Conservation (phyloP, 2,797 vertebrate genomes). For the Rhadinocentrus ornatus region DNA sequence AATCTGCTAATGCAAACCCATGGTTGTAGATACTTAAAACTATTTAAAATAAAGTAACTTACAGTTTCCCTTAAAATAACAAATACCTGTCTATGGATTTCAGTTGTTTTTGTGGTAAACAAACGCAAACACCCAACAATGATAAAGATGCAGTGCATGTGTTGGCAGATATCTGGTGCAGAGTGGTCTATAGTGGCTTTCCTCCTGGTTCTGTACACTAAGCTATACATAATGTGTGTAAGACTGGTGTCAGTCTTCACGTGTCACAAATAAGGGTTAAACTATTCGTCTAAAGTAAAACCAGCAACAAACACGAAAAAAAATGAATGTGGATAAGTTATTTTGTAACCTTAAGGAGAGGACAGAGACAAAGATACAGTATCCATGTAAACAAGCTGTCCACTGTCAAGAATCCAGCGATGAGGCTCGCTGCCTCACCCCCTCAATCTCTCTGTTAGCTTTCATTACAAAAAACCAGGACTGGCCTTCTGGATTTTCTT, state of each 20-base stretch:
- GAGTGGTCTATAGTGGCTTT: too few relatives aligned
- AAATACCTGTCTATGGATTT: too few relatives aligned
- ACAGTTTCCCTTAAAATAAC: too few relatives aligned
- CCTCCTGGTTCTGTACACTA: too few relatives aligned
- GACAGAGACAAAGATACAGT: conserved; percentile 44
- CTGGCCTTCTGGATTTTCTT: conserved; percentile 10
- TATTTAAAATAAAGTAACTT: too few relatives aligned
- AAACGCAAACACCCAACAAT: neutral
- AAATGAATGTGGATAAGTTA: neutral
- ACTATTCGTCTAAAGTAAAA: neutral
- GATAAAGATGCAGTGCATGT: neutral
- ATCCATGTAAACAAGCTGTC: conserved; percentile 41
- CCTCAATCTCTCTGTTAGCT: neutral
- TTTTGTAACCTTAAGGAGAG: conserved; percentile 15
- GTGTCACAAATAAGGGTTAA: neutral
- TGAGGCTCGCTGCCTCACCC: neutral
- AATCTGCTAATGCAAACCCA: too few relatives aligned
- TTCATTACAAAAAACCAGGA: neutral
- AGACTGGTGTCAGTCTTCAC: neutral
- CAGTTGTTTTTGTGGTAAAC: neutral
- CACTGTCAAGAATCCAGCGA: conserved; percentile 10
- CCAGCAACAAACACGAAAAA: neutral
- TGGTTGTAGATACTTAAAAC: too few relatives aligned
- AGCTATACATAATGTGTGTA: neutral
- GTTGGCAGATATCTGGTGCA: neutral